Base-by-base conservation (phyloP, 2,888 invertebrate species). In the Trachelus iudaicus region DNA sequence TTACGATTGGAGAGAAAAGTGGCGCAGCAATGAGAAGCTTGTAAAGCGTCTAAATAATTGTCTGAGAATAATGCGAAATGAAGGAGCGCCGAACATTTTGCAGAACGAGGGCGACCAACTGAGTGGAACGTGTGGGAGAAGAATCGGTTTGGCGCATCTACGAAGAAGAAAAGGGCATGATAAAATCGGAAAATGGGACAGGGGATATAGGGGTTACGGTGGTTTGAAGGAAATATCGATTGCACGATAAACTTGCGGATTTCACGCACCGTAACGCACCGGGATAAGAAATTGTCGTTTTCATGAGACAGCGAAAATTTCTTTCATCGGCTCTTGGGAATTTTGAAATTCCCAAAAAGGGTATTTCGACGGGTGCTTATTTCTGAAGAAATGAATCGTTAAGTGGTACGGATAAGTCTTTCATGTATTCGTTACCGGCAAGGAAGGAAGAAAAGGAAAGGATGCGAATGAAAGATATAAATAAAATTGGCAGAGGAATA, bases 131-230 rank as follows among this genome's bases (percentile, higher is more conserved):
- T 9, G 56, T 56, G 69, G 71, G 73, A 75, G 73, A 75, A 75
- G 13, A 35, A 31, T 37, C 76, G 37, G 30, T 68, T 74, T 78
- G 73, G 71, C 79, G 79, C 77, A 76, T 79, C 79, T 75, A 75
- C 30, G 76, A 78, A 69, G 75, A 76, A 77, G 73, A 75, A 73
- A 75, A 13, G 73, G 74, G 69, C 9, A 33, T 6, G 71, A 71
- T 71, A 71, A 71, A 71, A 11, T 9, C 30, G 13, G 35, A 56
- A 33, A 71, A 78, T 56, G 30, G 23, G 12, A 71, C 13, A 76
- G 2, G n/a, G 15, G 15, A 37, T 56, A 71, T 33, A 71, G 30
- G 33, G 56, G 56, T 56, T 23, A 56, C 56, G 23, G 23, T 23
- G 23, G 56, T 23, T 56, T 56, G 23, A 6, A 56, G 40, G 15